Conservation (phyloP, 2,113 vertebrate genomes). For the Ctenodactylus gundi region DNA sequence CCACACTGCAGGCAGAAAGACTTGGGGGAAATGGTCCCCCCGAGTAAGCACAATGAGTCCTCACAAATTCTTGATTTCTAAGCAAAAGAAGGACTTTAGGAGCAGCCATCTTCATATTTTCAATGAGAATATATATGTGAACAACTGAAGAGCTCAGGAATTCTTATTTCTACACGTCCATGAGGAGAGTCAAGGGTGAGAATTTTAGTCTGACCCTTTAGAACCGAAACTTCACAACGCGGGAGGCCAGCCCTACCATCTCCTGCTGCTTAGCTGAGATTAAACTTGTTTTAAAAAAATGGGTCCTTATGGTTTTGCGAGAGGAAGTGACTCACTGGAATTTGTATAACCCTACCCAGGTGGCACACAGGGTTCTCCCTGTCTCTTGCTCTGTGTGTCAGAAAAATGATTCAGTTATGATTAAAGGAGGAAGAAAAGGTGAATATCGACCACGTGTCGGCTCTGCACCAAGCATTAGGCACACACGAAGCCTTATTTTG, state of each 20-base stretch:
- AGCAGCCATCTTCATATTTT: not conserved
- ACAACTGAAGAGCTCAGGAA: not conserved
- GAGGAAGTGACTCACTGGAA: not conserved
- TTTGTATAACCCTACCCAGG: not conserved
- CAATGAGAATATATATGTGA: no score
- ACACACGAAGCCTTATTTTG: not conserved
- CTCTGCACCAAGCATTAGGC: not conserved
- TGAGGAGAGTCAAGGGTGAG: not conserved
- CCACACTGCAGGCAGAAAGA: not conserved
- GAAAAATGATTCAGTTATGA: not conserved
- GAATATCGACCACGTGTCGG: not conserved
- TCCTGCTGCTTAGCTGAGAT: no score
- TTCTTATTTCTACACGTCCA: not conserved
- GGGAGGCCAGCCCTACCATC: not conserved
- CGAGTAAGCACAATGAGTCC: not conserved
- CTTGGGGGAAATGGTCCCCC: not conserved
- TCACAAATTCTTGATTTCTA: constrained; percentile 3
- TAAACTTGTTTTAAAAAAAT: no score
- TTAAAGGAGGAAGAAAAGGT: not conserved
- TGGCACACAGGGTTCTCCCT: not conserved
- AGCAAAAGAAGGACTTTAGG: not conserved
- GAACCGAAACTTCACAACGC: not conserved
- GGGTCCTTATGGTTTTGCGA: not conserved
- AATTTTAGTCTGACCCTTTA: not conserved
- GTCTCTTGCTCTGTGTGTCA: not conserved